These are phyloP conservation scores for Thalpophila matura DNA, from an alignment of 2,888 invertebrate species.

Conservation along the genomic window DNA sequence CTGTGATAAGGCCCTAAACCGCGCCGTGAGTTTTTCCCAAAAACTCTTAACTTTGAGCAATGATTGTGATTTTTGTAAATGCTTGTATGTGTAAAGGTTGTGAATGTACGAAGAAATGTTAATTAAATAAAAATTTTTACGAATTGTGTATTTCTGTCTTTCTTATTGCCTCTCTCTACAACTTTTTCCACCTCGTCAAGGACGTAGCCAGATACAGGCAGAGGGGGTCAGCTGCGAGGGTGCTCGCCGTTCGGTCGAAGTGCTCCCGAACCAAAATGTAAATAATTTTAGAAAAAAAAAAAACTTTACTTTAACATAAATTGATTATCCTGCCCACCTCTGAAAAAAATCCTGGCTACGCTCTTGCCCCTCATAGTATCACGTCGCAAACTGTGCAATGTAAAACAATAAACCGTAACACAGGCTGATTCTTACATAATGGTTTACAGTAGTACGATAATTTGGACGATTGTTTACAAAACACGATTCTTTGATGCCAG, in stretches of 20 bases:
- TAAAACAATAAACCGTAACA: slow-evolving; percentile 3
- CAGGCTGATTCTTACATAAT: slow-evolving; percentile 26
- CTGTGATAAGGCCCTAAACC: too few species aligned
- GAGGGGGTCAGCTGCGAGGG: too few species aligned
- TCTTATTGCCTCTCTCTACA: neutral
- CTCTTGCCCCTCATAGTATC: neutral
- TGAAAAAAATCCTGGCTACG: too few species aligned
- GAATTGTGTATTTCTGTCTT: slow-evolving; percentile 8
- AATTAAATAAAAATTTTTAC: slow-evolving; percentile 59
- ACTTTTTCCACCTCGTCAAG: too few species aligned
- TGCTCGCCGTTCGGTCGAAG: too few species aligned
- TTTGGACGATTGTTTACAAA: slow-evolving; percentile 29
- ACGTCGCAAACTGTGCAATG: neutral
- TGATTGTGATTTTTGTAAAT: slow-evolving; percentile 42
- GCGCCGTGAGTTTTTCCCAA: neutral
- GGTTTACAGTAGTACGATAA: slow-evolving; percentile 27
- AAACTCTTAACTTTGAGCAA: slow-evolving; percentile 2
- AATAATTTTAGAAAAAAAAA: too few species aligned
- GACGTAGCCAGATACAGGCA: too few species aligned
- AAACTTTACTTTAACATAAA: too few species aligned
- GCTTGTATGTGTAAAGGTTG: slow-evolving; percentile 65
- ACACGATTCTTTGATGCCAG: slow-evolving; percentile 3
- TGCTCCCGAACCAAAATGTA: too few species aligned
- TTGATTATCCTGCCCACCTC: too few species aligned
- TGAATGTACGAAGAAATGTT: slow-evolving; percentile 64